These are phyloP conservation scores for Rhynchotus rufescens DNA, from an alignment of 2,797 vertebrate genomes.

Conservation along the genomic window DNA sequence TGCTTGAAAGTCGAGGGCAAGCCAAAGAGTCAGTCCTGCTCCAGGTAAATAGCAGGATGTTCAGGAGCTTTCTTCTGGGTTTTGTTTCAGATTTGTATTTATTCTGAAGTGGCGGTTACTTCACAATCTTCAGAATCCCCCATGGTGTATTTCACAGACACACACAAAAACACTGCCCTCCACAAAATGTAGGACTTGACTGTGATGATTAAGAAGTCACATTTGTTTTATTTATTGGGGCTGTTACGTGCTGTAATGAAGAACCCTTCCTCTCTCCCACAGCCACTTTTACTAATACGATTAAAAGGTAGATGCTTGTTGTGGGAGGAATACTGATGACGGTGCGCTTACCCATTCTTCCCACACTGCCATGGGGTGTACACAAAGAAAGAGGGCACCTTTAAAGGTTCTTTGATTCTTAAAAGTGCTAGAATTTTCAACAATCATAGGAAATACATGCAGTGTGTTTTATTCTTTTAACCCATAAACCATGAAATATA, in stretches of 20 bases:
- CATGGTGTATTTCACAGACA: not conserved
- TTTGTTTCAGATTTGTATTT: constrained; percentile 17
- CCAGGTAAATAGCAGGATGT: not conserved
- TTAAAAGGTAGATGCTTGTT: not conserved
- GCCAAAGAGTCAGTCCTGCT: not conserved
- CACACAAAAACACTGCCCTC: not conserved
- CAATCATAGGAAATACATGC: not conserved
- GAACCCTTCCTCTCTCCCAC: not conserved
- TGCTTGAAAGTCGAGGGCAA: not conserved
- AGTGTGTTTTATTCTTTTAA: not conserved
- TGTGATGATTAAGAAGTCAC: not conserved
- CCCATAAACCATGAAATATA: not conserved
- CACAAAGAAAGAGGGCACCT: not conserved
- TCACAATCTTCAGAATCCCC: not conserved
- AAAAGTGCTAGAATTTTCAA: not conserved
- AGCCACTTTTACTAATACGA: not conserved
- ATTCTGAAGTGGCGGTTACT: constrained; percentile 12
- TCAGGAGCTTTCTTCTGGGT: constrained; percentile 5
- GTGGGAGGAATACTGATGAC: not conserved
- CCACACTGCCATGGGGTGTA: not conserved
- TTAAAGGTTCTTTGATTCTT: not conserved
- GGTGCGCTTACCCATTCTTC: not conserved
- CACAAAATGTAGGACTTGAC: not conserved
- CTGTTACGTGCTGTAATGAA: not conserved
- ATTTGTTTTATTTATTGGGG: constrained; percentile 18